phyloP scores from a whole-genome alignment of 2,888 invertebrate genomes.

The Craniophora ligustri region DNA sequence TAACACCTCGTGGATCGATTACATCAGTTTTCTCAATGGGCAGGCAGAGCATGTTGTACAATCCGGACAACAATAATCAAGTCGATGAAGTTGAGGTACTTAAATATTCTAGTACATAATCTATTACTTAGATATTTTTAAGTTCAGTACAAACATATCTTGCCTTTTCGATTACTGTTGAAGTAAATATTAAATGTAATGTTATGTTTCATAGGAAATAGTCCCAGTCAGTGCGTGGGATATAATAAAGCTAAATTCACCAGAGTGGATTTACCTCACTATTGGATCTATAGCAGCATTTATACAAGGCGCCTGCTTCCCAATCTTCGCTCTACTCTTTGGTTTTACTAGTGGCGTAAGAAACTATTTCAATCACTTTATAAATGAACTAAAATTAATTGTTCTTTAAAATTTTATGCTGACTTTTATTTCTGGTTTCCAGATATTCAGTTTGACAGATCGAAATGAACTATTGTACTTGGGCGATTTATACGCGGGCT shows the following conservation, averaged over 20 bases:
- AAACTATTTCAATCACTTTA: neutral
- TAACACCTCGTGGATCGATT: constrained; percentile 78
- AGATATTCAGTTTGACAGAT: constrained; percentile 89
- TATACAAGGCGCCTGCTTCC: constrained; percentile 90
- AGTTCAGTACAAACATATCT: too few species aligned
- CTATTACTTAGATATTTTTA: too few species aligned
- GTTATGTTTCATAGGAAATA: constrained; percentile 62
- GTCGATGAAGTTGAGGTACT: constrained; percentile 77
- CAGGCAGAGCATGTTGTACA: constrained; percentile 72
- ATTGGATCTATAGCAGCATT: constrained; percentile 89
- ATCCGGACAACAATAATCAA: constrained; percentile 67
- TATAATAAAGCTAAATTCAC: constrained; percentile 88
- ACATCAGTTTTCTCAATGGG: constrained; percentile 79
- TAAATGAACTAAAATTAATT: too few species aligned
- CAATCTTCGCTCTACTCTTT: constrained; percentile 91
- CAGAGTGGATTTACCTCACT: constrained; percentile 90
- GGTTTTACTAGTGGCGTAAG: constrained; percentile 90
- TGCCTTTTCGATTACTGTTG: too few species aligned
- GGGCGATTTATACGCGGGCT: constrained; percentile 90
- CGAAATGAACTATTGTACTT: constrained; percentile 84
- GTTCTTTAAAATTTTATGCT: too few species aligned
- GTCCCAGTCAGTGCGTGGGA: constrained; percentile 78
- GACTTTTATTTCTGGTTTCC: constrained; percentile 49
- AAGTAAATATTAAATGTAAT: too few species aligned
- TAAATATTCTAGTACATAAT: too few species aligned